Percentiles rank a stretch among this genome's conserved stretches.
phyloP scores from a whole-genome alignment of 2,113 vertebrate genomes.

The Takifugu bimaculatus region DNA sequence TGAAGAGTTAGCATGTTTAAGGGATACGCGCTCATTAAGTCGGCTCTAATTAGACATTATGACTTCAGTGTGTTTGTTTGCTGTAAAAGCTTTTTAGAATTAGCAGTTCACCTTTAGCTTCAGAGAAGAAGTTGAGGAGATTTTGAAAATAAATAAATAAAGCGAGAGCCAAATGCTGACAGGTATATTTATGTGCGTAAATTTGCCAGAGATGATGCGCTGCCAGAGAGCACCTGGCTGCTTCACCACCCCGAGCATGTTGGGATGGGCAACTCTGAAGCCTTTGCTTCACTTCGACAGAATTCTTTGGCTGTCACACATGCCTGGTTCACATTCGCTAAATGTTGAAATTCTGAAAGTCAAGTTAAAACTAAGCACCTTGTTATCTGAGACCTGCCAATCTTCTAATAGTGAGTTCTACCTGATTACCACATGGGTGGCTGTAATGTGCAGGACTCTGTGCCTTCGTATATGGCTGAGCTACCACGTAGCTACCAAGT shows the following conservation, averaged over 20 bases:
- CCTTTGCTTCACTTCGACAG: not conserved
- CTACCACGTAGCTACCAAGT: no score
- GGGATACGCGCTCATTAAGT: slow-evolving; percentile 41
- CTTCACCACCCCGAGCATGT: not conserved
- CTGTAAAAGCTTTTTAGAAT: slow-evolving; percentile 14
- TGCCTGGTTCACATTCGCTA: not conserved
- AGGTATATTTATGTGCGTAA: slow-evolving; percentile 15
- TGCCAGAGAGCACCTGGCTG: not conserved
- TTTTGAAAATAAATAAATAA: slow-evolving; percentile 10
- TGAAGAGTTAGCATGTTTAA: slow-evolving; percentile 28
- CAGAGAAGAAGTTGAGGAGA: slow-evolving; percentile 5
- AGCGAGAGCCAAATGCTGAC: slow-evolving; percentile 19
- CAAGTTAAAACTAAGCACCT: no score
- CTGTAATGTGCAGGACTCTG: no score
- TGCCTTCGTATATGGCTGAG: no score
- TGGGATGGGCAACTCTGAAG: not conserved
- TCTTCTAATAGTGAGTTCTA: no score
- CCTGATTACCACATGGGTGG: no score
- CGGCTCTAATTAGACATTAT: slow-evolving; percentile 16
- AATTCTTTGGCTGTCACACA: not conserved
- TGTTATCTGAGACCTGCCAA: no score
- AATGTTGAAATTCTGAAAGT: no score
- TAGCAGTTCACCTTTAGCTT: slow-evolving; percentile 16
- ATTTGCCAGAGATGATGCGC: slow-evolving; percentile 8
- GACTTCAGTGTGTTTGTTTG: slow-evolving; percentile 7